Evolutionary conservation across 2,113 vertebrate species (phyloP), one percentile per base, ranked within the genome.

Genomic region (Psittacula cyanocephala): DNA sequence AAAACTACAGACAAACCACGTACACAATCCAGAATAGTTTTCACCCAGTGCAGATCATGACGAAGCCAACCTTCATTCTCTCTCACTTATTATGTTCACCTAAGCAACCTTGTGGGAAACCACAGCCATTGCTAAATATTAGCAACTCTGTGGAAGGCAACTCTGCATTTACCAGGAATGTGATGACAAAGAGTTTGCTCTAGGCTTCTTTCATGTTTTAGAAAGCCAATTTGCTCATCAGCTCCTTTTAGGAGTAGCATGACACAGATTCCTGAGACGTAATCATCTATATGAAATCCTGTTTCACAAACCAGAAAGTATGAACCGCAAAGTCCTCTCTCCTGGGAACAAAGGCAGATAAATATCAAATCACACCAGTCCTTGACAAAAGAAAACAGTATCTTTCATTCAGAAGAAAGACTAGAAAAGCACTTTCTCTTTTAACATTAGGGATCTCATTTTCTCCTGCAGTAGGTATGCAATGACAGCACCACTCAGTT

Each of bases 121-220:
- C 47, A 92, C 52, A 92, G 65, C 52, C 71, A n/a, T 52, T n/a
- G 75, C 62, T 29, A 75, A 92, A 89, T 60, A 91, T 55, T 35
- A 84, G 52, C 74, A 91, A 74, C 77, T 41, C 69, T 68, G 52
- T 68, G 43, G 77, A 91, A 96, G 69, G 62, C 77, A 94, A 70
- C 29, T 81, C 55, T 68, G 86, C 55, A 91, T 88, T 79, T 81
- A 79, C 55, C 88, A 91, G 81, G 86, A 95, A 97, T 89, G 94
- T 81, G 94, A 93, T 93, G 83, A 95, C 79, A 74, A 88, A 84
- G 88, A 88, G 65, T 81, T 95, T 91, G 83, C 65, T 93, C 91
- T 67, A 68, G 72, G 57, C 41, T 91, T 85, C 88, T 87, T 91
- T 94, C 93, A 82, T 44, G 67, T 87, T 93, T 94, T 37, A 94